Percentiles rank a stretch among this genome's conserved stretches.
These are phyloP conservation scores for Anabacerthia variegaticeps DNA, from an alignment of 2,797 vertebrate genomes.

Conservation along the genomic window DNA sequence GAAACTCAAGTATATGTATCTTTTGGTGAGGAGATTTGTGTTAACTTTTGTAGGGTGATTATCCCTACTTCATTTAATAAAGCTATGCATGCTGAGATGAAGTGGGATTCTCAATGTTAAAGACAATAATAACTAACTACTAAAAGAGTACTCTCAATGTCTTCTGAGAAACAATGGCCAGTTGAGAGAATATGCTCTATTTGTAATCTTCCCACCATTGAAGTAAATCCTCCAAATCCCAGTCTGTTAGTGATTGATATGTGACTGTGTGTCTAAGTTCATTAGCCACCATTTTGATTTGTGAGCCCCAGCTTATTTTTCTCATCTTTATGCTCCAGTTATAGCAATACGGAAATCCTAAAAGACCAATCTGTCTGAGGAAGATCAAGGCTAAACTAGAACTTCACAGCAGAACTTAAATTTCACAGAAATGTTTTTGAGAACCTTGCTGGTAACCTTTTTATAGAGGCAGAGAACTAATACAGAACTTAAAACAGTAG, in stretches of 20 bases:
- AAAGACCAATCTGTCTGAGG: not conserved
- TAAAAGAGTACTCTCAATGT: not conserved
- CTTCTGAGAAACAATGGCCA: not conserved
- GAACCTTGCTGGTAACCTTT: not conserved
- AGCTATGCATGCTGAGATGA: not conserved
- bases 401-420: not conserved
- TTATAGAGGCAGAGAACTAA: not conserved
- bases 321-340: not conserved
- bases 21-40: not conserved
- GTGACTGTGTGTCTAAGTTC: not conserved
- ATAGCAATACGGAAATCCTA: not conserved
- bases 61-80: not conserved
- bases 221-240: not conserved
- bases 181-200: not conserved
- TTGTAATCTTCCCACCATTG: not conserved
- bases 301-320: not conserved
- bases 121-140: not conserved
- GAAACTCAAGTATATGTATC: not conserved
- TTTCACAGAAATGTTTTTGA: not conserved
- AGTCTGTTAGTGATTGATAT: not conserved
- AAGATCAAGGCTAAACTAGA: not conserved
- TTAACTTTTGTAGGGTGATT: not conserved
- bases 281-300: not conserved
- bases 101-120: not conserved
- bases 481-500: not conserved